Conservation (phyloP, 2,888 invertebrate species). For the Crepidodera aurea region DNA sequence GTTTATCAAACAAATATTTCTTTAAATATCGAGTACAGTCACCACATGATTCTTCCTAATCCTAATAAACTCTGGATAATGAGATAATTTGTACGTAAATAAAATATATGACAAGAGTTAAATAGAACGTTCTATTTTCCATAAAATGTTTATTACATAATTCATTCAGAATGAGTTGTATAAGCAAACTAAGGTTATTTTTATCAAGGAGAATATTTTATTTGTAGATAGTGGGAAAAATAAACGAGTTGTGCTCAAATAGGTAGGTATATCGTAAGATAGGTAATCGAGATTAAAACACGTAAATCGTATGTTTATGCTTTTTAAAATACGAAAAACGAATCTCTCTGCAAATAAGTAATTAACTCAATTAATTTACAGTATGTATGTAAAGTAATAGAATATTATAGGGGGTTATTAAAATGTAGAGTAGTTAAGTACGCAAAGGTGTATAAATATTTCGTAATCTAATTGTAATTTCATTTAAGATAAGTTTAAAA, state of each 20-base stretch:
- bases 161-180: conserved; percentile 23
- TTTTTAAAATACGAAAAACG: conserved; percentile 1
- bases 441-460: neutral
- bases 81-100: too few species aligned
- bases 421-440: conserved; percentile 3
- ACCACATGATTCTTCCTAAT: too few species aligned
- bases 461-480: too few species aligned
- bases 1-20: too few species aligned
- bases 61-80: too few species aligned
- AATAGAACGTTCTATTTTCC: neutral
- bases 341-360: conserved; percentile 12
- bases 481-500: conserved; percentile 5
- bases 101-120: too few species aligned
- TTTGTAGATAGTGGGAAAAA: conserved; percentile 14
- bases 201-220: conserved; percentile 20
- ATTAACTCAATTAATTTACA: conserved; percentile 12
- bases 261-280: conserved; percentile 17
- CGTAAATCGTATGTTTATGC: neutral
- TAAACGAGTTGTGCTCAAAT: conserved; percentile 11
- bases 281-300: conserved; percentile 3
- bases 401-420: conserved; percentile 5
- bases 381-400: conserved; percentile 2
- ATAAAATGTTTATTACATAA: conserved; percentile 24
- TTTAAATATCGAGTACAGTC: too few species aligned
- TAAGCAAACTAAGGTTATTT: conserved; percentile 24